Evolutionary conservation across 2,888 invertebrate genomes (phyloP).

Genomic region (Thymelicus sylvestris): DNA sequence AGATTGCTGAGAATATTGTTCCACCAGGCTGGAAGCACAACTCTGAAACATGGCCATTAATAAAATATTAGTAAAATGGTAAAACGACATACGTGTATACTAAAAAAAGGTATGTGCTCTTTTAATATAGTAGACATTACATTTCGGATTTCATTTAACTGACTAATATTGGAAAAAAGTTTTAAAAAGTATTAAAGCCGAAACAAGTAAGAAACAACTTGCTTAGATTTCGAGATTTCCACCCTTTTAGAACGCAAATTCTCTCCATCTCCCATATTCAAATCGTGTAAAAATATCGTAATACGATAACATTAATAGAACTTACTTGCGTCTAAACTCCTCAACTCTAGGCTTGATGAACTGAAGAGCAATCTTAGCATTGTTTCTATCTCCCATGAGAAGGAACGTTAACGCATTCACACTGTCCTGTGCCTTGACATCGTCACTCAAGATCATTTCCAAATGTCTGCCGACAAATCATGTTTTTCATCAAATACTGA

Average conservation of each 20-base stretch:
- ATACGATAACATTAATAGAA: conserved; percentile 20
- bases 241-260: no score
- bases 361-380: conserved; percentile 61
- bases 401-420: conserved; percentile 72
- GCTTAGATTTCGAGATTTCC: no score
- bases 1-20: conserved; percentile 59
- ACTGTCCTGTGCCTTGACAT: conserved; percentile 72
- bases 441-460: conserved; percentile 60
- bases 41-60: conserved; percentile 56
- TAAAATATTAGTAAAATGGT: no score
- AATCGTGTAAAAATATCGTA: neutral
- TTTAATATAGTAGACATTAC: no score
- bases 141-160: no score
- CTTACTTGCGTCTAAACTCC: conserved; percentile 64
- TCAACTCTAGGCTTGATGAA: conserved; percentile 61
- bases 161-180: no score
- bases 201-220: no score
- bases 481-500: no score
- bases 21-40: conserved; percentile 65
- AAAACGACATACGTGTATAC: no score
- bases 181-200: no score
- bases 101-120: no score
- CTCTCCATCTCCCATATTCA: no score
- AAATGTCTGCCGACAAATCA: conserved; percentile 56
- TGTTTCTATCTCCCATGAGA: conserved; percentile 66